Evolutionary conservation across 2,888 invertebrate species (phyloP), one percentile per base, ranked within the genome.

Genomic region (Apodemia hepburni): DNA sequence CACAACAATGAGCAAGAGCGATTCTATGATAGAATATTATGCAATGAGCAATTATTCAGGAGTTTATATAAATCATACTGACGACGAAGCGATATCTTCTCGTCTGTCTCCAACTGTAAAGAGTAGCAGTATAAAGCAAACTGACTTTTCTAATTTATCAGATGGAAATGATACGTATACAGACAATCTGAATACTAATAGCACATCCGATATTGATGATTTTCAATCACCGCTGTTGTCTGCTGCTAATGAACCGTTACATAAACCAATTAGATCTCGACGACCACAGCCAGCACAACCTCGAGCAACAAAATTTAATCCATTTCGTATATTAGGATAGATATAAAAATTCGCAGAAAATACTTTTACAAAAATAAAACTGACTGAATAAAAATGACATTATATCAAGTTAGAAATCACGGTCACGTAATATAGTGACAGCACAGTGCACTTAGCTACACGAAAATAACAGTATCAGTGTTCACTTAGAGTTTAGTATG

Each of bases 241-340:
- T 18, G 91, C 80, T 63, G 88, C 85, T 7, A 87, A 80, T 69
- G 90, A 90, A 68, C 88, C 91, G 3, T 64, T 86, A 18, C 89
- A 83, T 54, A 78, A 84, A 71, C 91, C 91, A 12, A 82, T 77
- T 60, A 75, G 91, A 60, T 84, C 85, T 42, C 80, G 89, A 65
- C 84, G 88, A 74, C 87, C 87, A 22, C 84, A 84, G 65, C 69
- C 72, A 64, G 78, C 78, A 64, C 81, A 77, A 42, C 86, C 79
- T 73, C 77, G 83, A 73, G 68, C 68, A 61, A 89, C 82, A 72
- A 89, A 89, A 78, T 91, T 90, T 66, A 91, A 89, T 68, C 91
- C 90, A 65, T 88, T 91, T 72, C 89, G 90, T 70, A 89, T 91
- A 71, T 78, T 91, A 84, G 91, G 91, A 77, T 91, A 88, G 73